Evolutionary conservation across 2,888 invertebrate genomes (phyloP).

Genomic region (Eudemis profundana): DNA sequence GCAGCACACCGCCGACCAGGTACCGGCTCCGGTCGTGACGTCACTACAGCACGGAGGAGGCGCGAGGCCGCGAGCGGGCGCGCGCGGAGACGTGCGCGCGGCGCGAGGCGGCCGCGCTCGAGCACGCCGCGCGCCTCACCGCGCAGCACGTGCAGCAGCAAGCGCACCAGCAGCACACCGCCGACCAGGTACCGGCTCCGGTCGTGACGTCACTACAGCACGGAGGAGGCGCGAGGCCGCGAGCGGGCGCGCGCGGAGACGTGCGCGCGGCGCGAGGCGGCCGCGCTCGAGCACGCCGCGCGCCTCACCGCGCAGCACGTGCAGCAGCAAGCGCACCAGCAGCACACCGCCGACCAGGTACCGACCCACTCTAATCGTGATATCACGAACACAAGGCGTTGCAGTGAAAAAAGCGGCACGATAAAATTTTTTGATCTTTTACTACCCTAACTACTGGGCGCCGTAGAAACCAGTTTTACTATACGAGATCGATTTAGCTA

Average conservation of each 20-base stretch:
- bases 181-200: constrained; percentile 64
- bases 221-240: constrained; percentile 69
- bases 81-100: constrained; percentile 74
- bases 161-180: constrained; percentile 69
- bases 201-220: too few species aligned
- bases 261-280: constrained; percentile 68
- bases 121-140: constrained; percentile 62
- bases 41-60: too few species aligned
- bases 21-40: too few species aligned
- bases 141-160: constrained; percentile 61
- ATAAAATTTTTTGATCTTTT: too few species aligned
- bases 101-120: constrained; percentile 65
- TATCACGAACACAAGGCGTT: too few species aligned
- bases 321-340: constrained; percentile 46
- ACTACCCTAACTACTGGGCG: too few species aligned
- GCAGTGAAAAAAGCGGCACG: too few species aligned
- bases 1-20: constrained; percentile 70
- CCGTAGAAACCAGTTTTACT: too few species aligned
- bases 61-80: constrained; percentile 73
- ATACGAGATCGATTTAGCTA: too few species aligned
- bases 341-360: constrained; percentile 46
- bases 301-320: constrained; percentile 64
- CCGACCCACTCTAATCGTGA: too few species aligned
- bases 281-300: constrained; percentile 68
- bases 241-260: constrained; percentile 77